A percentile compares a stretch with the other conserved stretches of the same genome.
phyloP scores from a whole-genome alignment of 2,797 vertebrate species.

The Fistularia tabacaria region DNA sequence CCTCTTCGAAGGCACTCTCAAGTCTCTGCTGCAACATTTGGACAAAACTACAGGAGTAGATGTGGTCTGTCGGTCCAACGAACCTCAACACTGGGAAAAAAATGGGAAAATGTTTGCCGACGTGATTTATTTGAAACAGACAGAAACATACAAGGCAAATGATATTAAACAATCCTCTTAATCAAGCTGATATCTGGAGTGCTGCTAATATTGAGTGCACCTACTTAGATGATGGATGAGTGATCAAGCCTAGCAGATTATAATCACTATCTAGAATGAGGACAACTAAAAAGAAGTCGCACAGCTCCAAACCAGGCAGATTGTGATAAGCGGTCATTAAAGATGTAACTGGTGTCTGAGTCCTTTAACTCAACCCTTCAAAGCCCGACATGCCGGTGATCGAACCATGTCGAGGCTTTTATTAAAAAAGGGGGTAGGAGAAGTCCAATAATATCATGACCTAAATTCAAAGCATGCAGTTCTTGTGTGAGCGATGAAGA shows the following conservation, averaged over 20 bases:
- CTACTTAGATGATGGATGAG: too few relatives aligned
- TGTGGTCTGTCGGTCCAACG: constrained; percentile 85
- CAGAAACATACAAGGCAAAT: neutral
- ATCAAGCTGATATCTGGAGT: constrained; percentile 15
- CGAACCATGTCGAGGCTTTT: too few relatives aligned
- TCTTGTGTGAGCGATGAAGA: constrained; percentile 6
- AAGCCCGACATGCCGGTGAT: too few relatives aligned
- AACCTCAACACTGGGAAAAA: constrained; percentile 85
- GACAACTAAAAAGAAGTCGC: constrained; percentile 23
- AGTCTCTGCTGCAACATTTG: constrained; percentile 91
- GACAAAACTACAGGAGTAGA: constrained; percentile 90
- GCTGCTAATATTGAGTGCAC: too few relatives aligned
- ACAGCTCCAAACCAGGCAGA: neutral
- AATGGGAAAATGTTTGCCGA: too few relatives aligned
- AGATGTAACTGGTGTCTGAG: too few relatives aligned
- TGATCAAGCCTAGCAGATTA: constrained; percentile 23
- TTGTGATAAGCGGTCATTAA: too few relatives aligned
- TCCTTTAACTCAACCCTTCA: too few relatives aligned
- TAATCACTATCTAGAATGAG: constrained; percentile 30
- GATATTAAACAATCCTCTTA: constrained; percentile 5
- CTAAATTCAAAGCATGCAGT: constrained; percentile 31
- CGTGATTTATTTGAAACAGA: neutral
- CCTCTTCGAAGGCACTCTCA: constrained; percentile 89
- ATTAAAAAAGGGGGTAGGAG: neutral
- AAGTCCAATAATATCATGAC: constrained; percentile 44